phyloP scores from a whole-genome alignment of 2,113 vertebrate species.

The Gavialis gangeticus region DNA sequence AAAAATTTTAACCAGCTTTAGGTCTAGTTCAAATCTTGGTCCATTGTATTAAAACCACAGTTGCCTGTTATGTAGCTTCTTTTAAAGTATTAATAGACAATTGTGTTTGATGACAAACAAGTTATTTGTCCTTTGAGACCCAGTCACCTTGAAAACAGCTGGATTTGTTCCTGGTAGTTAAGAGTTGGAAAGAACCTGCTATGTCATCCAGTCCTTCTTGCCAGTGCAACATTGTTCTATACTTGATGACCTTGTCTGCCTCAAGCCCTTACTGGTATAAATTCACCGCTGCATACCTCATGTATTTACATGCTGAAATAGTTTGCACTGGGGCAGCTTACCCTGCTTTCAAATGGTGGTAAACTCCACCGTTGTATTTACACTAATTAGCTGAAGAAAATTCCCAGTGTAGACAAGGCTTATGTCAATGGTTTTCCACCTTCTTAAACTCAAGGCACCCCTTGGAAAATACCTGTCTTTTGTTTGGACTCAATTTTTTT shows the following conservation, averaged over 20 bases:
- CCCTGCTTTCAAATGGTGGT: background rate
- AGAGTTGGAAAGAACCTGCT: conserved; percentile 35
- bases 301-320: background rate
- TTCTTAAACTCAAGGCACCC: too few relatives aligned
- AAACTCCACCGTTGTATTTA: background rate
- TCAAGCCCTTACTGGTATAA: conserved; percentile 18
- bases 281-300: background rate
- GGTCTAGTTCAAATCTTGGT: background rate
- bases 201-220: background rate
- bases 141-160: conserved; percentile 22
- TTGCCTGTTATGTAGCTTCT: background rate
- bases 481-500: too few relatives aligned
- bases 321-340: background rate
- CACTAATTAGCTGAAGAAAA: background rate
- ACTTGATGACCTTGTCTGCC: background rate
- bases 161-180: conserved; percentile 27
- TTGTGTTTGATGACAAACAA: conserved; percentile 5
- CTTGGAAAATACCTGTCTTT: too few relatives aligned
- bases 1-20: conserved; percentile 6
- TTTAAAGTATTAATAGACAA: conserved; percentile 5
- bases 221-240: background rate
- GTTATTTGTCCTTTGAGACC: conserved; percentile 36
- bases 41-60: conserved; percentile 8
- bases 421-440: too few relatives aligned
- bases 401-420: background rate